Evolutionary conservation across 2,888 invertebrate species (phyloP).

Genomic region (Leptopterna dolabrata): DNA sequence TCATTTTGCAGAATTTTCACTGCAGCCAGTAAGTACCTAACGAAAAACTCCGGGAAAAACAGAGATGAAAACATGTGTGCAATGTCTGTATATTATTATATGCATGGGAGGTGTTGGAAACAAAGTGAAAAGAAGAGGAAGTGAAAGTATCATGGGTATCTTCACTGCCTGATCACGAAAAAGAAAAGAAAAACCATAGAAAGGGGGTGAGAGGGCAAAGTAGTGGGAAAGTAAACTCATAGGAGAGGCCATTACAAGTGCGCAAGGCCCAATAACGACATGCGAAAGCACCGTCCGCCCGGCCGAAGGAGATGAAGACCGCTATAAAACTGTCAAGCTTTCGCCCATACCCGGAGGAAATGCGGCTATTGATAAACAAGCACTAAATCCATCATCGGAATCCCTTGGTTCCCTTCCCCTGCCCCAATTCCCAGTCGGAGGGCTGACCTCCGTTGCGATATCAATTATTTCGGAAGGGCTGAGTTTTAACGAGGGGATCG

Average conservation of each 20-base stretch:
- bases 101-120: too few relatives aligned
- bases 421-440: not conserved
- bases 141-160: not conserved
- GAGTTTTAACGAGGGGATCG: not conserved
- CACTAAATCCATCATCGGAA: constrained; percentile 9
- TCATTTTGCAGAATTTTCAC: too few relatives aligned
- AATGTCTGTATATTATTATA: too few relatives aligned
- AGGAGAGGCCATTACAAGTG: constrained; percentile 5
- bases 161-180: not conserved
- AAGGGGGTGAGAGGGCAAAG: not conserved
- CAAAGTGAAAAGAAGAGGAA: not conserved
- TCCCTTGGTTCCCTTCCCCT: not conserved
- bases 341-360: constrained; percentile 18
- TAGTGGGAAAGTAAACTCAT: constrained; percentile 10
- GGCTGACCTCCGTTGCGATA: not conserved
- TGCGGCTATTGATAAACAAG: constrained; percentile 13
- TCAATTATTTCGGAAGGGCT: not conserved
- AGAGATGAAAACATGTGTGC: too few relatives aligned
- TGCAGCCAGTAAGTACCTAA: too few relatives aligned
- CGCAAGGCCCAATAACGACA: constrained; percentile 15
- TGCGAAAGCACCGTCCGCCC: constrained; percentile 16
- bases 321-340: constrained; percentile 15
- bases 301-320: constrained; percentile 1
- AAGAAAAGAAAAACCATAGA: not conserved
- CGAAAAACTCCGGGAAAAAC: too few relatives aligned